These are phyloP conservation scores for Sebastes cheni DNA, from an alignment of 2,797 vertebrate species.

Conservation along the genomic window DNA sequence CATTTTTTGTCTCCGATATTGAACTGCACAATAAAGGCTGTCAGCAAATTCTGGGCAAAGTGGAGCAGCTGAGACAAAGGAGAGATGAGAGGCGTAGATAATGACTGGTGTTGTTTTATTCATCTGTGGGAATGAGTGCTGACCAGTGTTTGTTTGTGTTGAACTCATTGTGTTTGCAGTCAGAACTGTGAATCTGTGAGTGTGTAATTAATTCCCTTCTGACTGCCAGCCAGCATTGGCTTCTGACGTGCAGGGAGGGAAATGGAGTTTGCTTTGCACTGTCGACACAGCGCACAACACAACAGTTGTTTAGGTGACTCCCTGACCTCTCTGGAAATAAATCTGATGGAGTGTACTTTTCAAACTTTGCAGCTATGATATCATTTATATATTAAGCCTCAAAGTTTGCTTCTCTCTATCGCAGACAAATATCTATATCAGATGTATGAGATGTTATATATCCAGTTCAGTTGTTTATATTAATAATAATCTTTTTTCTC, in stretches of 20 bases:
- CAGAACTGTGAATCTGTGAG: constrained; percentile 60
- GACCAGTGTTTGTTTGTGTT: constrained; percentile 75
- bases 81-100: constrained; percentile 68
- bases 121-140: constrained; percentile 65
- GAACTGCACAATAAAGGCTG: constrained; percentile 53
- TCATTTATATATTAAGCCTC: background rate
- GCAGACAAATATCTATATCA: background rate
- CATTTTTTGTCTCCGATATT: constrained; percentile 50
- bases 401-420: background rate
- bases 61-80: constrained; percentile 60
- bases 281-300: constrained; percentile 6
- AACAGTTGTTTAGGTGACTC: constrained; percentile 31
- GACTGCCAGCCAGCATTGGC: constrained; percentile 42
- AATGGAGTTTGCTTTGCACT: constrained; percentile 26
- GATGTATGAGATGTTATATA: background rate
- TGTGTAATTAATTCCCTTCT: constrained; percentile 71
- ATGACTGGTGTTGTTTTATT: constrained; percentile 74
- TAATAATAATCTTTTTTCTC: background rate
- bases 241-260: constrained; percentile 21
- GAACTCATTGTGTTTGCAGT: constrained; percentile 70
- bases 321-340: constrained; percentile 16
- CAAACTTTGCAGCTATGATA: background rate
- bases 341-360: background rate
- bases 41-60: constrained; percentile 70
- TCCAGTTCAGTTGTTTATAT: background rate